Conservation (phyloP, 2,113 vertebrate species). For the Hydropotes inermis region DNA sequence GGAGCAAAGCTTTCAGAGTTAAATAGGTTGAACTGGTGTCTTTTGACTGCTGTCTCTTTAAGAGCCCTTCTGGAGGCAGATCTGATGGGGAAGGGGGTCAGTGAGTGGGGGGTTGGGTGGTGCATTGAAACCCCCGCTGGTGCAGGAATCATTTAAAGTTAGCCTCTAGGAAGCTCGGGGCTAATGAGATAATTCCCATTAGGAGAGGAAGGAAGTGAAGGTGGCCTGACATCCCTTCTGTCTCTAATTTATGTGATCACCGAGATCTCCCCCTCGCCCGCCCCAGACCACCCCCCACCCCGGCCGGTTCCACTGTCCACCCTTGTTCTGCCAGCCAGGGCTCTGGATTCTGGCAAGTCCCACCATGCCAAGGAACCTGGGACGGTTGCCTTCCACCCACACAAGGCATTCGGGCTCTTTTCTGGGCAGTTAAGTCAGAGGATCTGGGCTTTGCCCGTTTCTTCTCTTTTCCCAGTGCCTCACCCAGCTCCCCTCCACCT, state of each 20-base stretch:
- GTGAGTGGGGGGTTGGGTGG: not conserved
- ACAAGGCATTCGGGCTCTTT: not conserved
- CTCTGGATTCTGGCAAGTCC: constrained; percentile 55
- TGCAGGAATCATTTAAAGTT: constrained; percentile 66
- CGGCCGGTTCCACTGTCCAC: constrained; percentile 47
- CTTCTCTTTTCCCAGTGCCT: constrained; percentile 5
- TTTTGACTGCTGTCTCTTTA: constrained; percentile 58
- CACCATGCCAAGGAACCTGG: constrained; percentile 37
- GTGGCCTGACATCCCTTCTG: constrained; percentile 68
- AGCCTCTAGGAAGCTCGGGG: constrained; percentile 53
- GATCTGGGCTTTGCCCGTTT: not conserved
- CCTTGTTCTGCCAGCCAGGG: not conserved
- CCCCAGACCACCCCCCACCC: not conserved
- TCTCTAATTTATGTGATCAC: constrained; percentile 72
- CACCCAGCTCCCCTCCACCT: not conserved
- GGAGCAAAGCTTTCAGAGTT: not conserved
- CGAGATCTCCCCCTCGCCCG: constrained; percentile 22
- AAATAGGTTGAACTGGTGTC: not conserved
- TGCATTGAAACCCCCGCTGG: constrained; percentile 41
- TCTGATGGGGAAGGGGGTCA: not conserved
- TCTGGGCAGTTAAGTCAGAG: not conserved
- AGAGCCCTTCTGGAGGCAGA: constrained; percentile 30
- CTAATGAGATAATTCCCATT: constrained; percentile 75
- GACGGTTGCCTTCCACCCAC: constrained; percentile 29
- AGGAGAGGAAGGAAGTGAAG: constrained; percentile 70